Base-by-base conservation (phyloP, 2,113 vertebrate species). In the Thunnus thynnus region DNA sequence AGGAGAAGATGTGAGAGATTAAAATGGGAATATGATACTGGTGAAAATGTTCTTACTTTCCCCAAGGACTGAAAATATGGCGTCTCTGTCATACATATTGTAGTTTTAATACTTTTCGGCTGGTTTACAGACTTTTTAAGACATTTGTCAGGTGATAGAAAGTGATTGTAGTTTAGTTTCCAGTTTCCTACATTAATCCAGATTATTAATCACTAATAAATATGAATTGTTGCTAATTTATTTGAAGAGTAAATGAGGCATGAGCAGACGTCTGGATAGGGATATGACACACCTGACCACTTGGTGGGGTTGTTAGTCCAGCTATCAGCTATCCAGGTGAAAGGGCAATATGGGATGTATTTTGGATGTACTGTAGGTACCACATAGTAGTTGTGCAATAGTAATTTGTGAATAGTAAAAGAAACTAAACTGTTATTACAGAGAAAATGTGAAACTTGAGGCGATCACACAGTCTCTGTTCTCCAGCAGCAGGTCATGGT, bases 261-360 rank as follows among this genome's bases (percentile, higher is more conserved):
- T 4, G 16, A 72, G 61, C 44, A 17, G 56, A 32, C 61, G 44
- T 72, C 25, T 52, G 57, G 41, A 51, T 52, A 60, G 56, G 51
- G 75, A 82, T 48, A 55, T 93, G 87, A 87, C 86, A 76, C 81
- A 88, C 90, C 89, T 92, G 88, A 86, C 92, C 92, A 93, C 92
- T 92, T 86, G 91, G 90, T 91, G 92, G 92, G 84, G 91, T 89
- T 90, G 90, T 93, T 88, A 82, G 89, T 90, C 92, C 90, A 93
- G 85, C 80, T 88, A 92, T 93, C 61, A 30, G 27, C 46, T 71
- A 32, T 30, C 57, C 85, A 92, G 92, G 91, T 93, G 90, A 92
- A 88, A 91, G 91, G 90, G 85, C 89, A 91, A 27, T 41, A 13
- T 48, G 54, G 20, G 47, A 57, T 55, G 5, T 25, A 44, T 60